Evolutionary conservation across 2,888 invertebrate species (phyloP), one percentile per base, ranked within the genome.

Genomic region (Abrostola tripartita): DNA sequence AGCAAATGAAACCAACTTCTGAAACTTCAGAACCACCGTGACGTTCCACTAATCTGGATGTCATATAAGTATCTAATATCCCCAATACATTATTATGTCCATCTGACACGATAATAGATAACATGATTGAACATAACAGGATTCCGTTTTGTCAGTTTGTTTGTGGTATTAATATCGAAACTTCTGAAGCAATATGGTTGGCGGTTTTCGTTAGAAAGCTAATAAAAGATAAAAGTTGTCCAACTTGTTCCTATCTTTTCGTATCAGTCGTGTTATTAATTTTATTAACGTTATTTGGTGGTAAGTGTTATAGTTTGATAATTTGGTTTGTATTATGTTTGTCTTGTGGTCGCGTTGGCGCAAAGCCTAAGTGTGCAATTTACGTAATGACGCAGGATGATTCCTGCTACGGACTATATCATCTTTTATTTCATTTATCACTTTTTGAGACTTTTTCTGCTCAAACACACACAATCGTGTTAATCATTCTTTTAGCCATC

Each of bases 151-250:
- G 78, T 79, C 71, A 66, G 74, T 76, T 80, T 69, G 68, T 14
- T 8, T 69, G 68, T 61, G 68, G 75, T 81, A 81, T 83, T 89
- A 88, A 89, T 89, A 89, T 83, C 84, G 78, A 87, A 90, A 89
- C 88, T 85, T 81, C 65, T 77, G 76, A 68, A 74, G 83, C 88
- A 87, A 88, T 87, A 85, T 80, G 80, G 81, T 73, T 76, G 81
- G 82, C 83, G 79, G 83, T 81, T 69, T 85, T 76, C 64, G 60
- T 53, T 49, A 64, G 75, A 70, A 69, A 76, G 81, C 84, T 86
- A 89, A 89, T 89, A 89, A 89, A 88, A 88, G 86, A 88, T 87
- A 85, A 81, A 88, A 85, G 84, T 83, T 78, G 14, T 80, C 77
- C 82, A 85, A 88, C 87, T 89, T 84, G 81, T 82, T 83, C 80